Percentiles rank a stretch among this genome's conserved stretches.
Evolutionary conservation across 2,888 invertebrate species (phyloP).

Genomic region (Hirtodrosophila histrioides): DNA sequence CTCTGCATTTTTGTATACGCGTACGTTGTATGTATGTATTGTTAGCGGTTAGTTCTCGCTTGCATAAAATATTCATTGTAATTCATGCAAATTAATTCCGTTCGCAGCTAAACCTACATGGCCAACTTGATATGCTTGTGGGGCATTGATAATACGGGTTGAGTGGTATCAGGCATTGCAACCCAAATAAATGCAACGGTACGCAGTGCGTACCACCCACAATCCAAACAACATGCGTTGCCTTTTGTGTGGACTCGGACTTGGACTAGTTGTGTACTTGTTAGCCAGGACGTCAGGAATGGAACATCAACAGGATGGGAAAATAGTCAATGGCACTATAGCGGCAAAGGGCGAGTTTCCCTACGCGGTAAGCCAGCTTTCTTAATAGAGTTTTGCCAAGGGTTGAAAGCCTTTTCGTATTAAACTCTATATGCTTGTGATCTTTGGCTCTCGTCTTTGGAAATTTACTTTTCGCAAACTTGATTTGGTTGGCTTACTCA

Average conservation of each 20-base stretch:
- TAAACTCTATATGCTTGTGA: no score
- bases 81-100: conserved; percentile 33
- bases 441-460: no score
- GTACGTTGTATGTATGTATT: background rate
- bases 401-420: no score
- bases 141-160: conserved; percentile 22
- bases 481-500: no score
- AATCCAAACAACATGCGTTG: conserved; percentile 33
- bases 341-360: conserved; percentile 78
- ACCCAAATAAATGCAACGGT: conserved; percentile 43
- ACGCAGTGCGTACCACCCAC: background rate
- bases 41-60: background rate
- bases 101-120: conserved; percentile 21
- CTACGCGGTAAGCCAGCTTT: conserved; percentile 67
- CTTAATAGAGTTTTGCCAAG: no score
- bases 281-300: background rate
- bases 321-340: conserved; percentile 81
- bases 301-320: conserved; percentile 41
- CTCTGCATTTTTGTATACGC: conserved; percentile 9
- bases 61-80: conserved; percentile 9
- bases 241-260: conserved; percentile 1
- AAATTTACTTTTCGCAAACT: no score
- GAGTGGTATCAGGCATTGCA: conserved; percentile 18
- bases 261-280: conserved; percentile 5
- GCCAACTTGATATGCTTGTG: conserved; percentile 29